Conservation (phyloP, 2,797 vertebrate species). For the Coregonus suidteri region DNA sequence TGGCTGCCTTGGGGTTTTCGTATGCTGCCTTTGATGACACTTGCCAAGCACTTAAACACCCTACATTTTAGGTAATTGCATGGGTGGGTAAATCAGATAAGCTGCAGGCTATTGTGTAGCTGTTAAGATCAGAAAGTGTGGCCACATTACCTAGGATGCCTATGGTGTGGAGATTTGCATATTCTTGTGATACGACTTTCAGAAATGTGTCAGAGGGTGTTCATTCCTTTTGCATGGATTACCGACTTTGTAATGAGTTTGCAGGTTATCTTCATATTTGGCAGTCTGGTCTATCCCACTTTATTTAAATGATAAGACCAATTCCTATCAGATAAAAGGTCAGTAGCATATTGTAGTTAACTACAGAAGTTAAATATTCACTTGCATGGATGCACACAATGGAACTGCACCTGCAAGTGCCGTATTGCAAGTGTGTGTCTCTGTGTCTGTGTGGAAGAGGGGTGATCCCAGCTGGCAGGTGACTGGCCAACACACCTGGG, state of each 20-base stretch:
- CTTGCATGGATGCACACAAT: neutral
- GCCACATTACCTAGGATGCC: neutral
- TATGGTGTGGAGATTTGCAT: too few relatives aligned
- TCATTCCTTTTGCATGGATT: too few relatives aligned
- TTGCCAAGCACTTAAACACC: neutral
- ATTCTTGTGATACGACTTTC: too few relatives aligned
- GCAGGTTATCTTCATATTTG: neutral
- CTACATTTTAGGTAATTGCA: slow-evolving; percentile 4
- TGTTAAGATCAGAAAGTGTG: neutral
- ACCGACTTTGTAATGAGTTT: too few relatives aligned
- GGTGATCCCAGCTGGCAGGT: neutral
- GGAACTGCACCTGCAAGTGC: neutral
- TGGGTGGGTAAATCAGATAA: slow-evolving; percentile 19
- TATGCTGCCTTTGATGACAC: slow-evolving; percentile 8
- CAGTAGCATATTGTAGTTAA: neutral
- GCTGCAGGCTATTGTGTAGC: neutral
- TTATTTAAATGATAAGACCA: neutral
- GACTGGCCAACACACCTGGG: slow-evolving; percentile 3
- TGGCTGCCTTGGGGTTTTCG: neutral
- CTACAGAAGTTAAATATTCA: neutral
- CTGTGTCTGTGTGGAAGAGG: neutral
- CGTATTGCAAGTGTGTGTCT: neutral
- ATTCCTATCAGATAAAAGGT: neutral
- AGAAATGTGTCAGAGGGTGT: too few relatives aligned
- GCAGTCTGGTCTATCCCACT: neutral